Evolutionary conservation across 2,797 vertebrate genomes (phyloP).

Genomic region (Spinus pinus): DNA sequence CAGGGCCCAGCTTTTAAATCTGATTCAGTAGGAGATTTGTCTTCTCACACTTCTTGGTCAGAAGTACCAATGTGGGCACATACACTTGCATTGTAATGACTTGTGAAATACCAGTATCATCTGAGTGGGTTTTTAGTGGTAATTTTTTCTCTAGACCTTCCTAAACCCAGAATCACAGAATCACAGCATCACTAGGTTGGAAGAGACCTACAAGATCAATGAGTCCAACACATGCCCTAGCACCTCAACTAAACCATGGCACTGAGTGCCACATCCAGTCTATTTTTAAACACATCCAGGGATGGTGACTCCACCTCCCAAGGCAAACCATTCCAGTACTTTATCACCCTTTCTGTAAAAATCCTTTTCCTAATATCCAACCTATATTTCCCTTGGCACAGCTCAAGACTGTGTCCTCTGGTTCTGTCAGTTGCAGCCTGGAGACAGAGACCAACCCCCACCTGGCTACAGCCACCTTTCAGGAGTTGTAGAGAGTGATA

Average conservation of each 20-base stretch:
- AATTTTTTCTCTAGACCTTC: background rate
- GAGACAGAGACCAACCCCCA: background rate
- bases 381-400: background rate
- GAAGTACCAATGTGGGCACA: background rate
- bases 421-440: background rate
- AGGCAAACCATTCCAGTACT: background rate
- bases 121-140: background rate
- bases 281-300: background rate
- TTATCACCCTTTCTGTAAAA: background rate
- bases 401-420: background rate
- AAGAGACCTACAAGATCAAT: background rate
- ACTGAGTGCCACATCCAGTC: background rate
- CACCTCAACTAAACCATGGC: background rate
- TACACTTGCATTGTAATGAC: background rate
- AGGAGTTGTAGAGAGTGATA: background rate
- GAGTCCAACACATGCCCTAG: background rate
- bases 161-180: background rate
- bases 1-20: background rate
- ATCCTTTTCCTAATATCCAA: background rate
- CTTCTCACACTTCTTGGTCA: background rate
- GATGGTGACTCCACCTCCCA: background rate
- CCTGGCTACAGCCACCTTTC: background rate
- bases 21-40: background rate
- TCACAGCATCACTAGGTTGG: background rate
- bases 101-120: background rate